Conservation (phyloP, 1,140 invertebrate species). For the Aphaenogaster ashmeadi region DNA sequence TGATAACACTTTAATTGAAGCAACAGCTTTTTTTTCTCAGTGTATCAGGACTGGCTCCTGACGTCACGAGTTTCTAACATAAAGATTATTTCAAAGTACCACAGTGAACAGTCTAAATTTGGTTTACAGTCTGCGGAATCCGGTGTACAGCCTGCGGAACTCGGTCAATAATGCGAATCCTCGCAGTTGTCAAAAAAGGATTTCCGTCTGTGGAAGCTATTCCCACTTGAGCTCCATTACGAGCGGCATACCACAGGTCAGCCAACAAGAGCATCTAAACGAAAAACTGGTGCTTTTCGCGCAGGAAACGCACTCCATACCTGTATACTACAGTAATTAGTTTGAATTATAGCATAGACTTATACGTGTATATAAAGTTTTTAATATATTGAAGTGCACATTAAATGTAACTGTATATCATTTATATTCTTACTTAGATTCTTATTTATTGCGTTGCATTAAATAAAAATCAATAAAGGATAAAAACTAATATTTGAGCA, state of each 20-base stretch:
- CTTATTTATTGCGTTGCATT: not conserved
- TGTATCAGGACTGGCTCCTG: too few relatives aligned
- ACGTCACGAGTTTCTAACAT: too few relatives aligned
- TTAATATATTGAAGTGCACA: not conserved
- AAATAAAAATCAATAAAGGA: not conserved
- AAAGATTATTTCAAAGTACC: too few relatives aligned
- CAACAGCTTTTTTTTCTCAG: too few relatives aligned
- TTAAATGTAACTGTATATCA: not conserved
- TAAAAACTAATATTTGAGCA: not conserved
- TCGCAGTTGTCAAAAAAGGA: constrained; percentile 19
- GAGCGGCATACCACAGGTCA: not conserved
- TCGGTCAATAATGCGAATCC: constrained; percentile 1
- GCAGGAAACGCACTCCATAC: not conserved
- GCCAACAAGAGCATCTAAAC: not conserved
- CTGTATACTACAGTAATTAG: not conserved
- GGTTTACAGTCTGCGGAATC: not conserved
- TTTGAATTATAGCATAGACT: not conserved
- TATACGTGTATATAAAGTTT: not conserved
- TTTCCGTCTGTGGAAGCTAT: not conserved
- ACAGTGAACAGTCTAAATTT: too few relatives aligned
- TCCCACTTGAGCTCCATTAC: not conserved
- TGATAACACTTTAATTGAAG: too few relatives aligned
- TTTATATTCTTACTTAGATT: not conserved
- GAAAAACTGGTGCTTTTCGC: not conserved
- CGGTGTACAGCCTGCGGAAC: not conserved